phyloP scores from a whole-genome alignment of 2,888 invertebrate genomes.

The Osmoderma eremita region DNA sequence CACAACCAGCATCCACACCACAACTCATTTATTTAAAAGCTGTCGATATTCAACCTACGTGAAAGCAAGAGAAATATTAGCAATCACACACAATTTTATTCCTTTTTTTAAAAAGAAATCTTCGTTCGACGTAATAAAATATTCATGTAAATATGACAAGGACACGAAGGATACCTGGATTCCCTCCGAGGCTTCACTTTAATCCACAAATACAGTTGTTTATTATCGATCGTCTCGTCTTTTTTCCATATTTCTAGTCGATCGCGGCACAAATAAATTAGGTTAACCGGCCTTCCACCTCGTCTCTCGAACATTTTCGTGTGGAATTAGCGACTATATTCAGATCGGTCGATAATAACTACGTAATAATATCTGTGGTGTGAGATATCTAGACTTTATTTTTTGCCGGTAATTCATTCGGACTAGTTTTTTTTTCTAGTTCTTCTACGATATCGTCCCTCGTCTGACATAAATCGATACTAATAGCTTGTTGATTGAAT shows the following conservation, averaged over 20 bases:
- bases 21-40: no score
- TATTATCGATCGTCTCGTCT: not conserved
- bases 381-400: not conserved
- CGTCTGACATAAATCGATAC: constrained; percentile 17
- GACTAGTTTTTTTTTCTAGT: not conserved
- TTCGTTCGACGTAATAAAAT: no score
- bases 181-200: no score
- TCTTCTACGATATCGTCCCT: not conserved
- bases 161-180: no score
- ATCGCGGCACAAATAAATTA: constrained; percentile 8
- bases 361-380: not conserved
- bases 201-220: not conserved
- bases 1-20: no score
- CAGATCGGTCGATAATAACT: constrained; percentile 22
- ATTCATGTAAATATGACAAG: no score
- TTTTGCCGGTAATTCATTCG: not conserved
- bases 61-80: no score
- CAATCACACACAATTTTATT: no score
- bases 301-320: constrained; percentile 11
- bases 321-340: constrained; percentile 16
- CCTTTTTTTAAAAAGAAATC: no score
- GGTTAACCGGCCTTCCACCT: constrained; percentile 13
- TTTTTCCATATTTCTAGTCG: not conserved
- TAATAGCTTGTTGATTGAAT: constrained; percentile 26
- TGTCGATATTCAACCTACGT: no score